These are phyloP conservation scores for Sisyra nigra DNA, from an alignment of 2,888 invertebrate species.

Conservation along the genomic window DNA sequence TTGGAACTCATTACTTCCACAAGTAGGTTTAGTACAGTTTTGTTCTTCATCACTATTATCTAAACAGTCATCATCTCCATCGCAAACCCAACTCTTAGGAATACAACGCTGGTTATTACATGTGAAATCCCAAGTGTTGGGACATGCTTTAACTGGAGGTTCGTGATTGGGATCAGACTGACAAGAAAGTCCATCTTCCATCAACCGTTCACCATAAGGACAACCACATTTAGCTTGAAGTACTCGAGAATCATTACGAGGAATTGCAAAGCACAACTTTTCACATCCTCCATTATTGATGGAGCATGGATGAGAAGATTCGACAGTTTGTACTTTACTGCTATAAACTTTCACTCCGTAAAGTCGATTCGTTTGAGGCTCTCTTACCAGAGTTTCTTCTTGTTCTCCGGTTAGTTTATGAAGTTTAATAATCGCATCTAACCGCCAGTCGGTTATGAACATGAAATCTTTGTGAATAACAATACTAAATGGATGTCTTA, in stretches of 20 bases:
- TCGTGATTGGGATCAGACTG: conserved; percentile 68
- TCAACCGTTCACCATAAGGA: conserved; percentile 78
- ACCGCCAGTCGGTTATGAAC: conserved; percentile 94
- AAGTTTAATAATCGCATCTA: conserved; percentile 83
- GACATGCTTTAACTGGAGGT: conserved; percentile 76
- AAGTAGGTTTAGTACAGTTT: conserved; percentile 88
- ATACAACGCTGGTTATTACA: conserved; percentile 86
- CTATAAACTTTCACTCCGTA: conserved; percentile 85
- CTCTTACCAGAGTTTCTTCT: conserved; percentile 71
- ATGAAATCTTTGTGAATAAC: conserved; percentile 81
- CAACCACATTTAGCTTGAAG: conserved; percentile 69
- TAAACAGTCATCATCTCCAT: conserved; percentile 90
- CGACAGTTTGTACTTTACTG: conserved; percentile 52
- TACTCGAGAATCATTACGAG: conserved; percentile 37
- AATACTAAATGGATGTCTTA: conserved; percentile 82
- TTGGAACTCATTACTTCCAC: conserved; percentile 79
- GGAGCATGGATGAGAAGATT: conserved; percentile 62
- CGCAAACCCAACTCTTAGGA: conserved; percentile 89
- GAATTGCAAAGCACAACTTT: conserved; percentile 88
- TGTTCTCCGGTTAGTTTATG: conserved; percentile 79
- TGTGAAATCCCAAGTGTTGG: conserved; percentile 85
- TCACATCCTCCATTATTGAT: conserved; percentile 80
- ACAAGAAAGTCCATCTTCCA: conserved; percentile 53
- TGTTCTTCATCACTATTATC: conserved; percentile 92
- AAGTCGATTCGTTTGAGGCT: conserved; percentile 77